These are phyloP conservation scores for Porites australiensis DNA, from an alignment of 64 coral and sea anemone species.

Conservation along the genomic window DNA sequence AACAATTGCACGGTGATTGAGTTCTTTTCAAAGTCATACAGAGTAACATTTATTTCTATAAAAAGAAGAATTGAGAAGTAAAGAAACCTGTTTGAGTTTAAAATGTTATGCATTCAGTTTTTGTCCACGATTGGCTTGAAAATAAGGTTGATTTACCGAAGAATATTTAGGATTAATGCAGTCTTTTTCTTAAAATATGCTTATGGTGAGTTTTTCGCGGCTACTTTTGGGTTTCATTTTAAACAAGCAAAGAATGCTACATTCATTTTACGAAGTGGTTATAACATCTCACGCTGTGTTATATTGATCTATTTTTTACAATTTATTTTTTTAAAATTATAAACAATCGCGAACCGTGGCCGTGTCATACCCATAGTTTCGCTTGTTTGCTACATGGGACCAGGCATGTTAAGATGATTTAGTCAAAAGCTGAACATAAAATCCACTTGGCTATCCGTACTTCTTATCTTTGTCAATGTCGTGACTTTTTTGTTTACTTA, in stretches of 20 bases:
- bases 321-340: not conserved
- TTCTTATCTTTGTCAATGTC: conserved; percentile 15
- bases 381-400: not conserved
- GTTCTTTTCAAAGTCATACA: conserved; percentile 1
- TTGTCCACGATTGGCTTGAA: no score
- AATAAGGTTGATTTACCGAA: not conserved
- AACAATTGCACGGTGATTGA: not conserved
- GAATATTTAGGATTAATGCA: not conserved
- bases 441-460: not conserved
- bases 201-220: not conserved
- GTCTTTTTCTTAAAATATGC: not conserved
- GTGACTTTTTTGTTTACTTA: conserved; percentile 8
- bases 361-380: not conserved
- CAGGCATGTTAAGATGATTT: not conserved
- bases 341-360: not conserved
- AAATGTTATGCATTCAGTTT: not conserved
- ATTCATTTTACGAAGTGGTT: not conserved
- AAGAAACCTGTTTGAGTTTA: not conserved
- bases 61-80: not conserved
- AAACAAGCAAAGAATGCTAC: not conserved
- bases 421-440: not conserved
- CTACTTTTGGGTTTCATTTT: not conserved
- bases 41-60: not conserved
- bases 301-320: not conserved
- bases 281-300: not conserved